Evolutionary conservation across 2,888 invertebrate species (phyloP), one percentile per base, ranked within the genome.

Genomic region (Aphodius granarius): DNA sequence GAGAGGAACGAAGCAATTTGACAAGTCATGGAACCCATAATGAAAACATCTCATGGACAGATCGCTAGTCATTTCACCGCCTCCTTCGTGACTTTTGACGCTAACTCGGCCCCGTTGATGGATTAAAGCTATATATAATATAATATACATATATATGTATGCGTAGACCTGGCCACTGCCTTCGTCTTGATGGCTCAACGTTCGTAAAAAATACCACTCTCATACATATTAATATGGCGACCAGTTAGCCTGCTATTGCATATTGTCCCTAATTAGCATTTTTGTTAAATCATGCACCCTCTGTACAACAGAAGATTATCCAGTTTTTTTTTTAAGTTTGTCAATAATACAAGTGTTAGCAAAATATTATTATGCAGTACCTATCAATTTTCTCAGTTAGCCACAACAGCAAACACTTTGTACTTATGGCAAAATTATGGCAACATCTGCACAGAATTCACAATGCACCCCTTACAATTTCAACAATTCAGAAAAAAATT

Each of bases 21-120:
- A 85, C 86, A 84, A 86, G 86, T 87, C 87, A 87, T 85, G 86
- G 86, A 86, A 84, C 86, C 86, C 85, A 86, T 87, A 86, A 87
- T 87, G 86, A 86, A 87, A 87, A 87, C 86, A 87, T 87, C 87
- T 86, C 85, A 84, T 84, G 84, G 86, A 86, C 86, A 86, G 86
- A 86, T 87, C 86, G 87, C 87, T 86, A 87, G 87, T 87, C 86
- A 87, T 85, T 87, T 86, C 86, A 85, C 87, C 87, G 87, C 87
- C 87, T 86, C 82, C 84, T 86, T 86, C 86, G 87, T 87, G 86
- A 87, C 87, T 87, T 87, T 87, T 87, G 86, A 87, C 87, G 87
- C 87, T 86, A 85, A 86, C 85, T 82, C 83, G 80, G 80, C 81
- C 79, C 82, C 85, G 76, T 86, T 86, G 86, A 86, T 86, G 86